Base-by-base conservation (phyloP, 2,888 invertebrate species). In the Sthenelais limicola region DNA sequence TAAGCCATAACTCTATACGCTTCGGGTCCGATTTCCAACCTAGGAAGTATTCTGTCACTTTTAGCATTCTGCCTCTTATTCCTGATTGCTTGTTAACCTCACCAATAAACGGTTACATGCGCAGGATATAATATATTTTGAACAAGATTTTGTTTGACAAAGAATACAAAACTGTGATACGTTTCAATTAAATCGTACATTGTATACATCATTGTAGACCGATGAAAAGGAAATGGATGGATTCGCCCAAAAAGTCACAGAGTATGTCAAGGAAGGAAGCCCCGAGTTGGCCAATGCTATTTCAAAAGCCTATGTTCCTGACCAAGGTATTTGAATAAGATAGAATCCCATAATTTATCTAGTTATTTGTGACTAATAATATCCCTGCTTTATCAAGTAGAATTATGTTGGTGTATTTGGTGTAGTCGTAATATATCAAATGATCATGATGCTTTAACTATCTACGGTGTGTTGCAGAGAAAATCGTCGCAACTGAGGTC, bases 401-500 rank as follows among this genome's bases (percentile, higher is more conserved):
- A n/a, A n/a, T n/a, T n/a, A n/a, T n/a, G n/a, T n/a, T n/a, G n/a
- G n/a, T n/a, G n/a, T n/a, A n/a, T n/a, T 43, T 43, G 12, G 43
- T 12, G 9, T 43, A 43, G 9, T 43, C 43, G 43, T 12, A 43
- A 9, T 43, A 12, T 18, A 43, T 43, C 18, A 43, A 43, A 9
- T 43, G 9, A 12, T 18, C 43, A 43, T 43, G 43, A 9, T 43
- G 18, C 18, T 12, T 43, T 58, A 58, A 30, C 12, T 32, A 58
- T 58, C 9, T 30, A n/a, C 7, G 33, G 33, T 18, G 33, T 30
- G 9, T 32, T 21, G 28, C 80, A 86, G 86, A 86, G 71, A 84
- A 83, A 73, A 84, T 84, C 56, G 81, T 84, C 24, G 80, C 82
- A 0, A 83, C 84, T 54, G 85, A 85, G 68, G 80, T 80, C 9